Percentiles rank a stretch among this genome's conserved stretches.
Conservation (phyloP, 2,113 vertebrate genomes). For the Miniopterus natalensis region DNA sequence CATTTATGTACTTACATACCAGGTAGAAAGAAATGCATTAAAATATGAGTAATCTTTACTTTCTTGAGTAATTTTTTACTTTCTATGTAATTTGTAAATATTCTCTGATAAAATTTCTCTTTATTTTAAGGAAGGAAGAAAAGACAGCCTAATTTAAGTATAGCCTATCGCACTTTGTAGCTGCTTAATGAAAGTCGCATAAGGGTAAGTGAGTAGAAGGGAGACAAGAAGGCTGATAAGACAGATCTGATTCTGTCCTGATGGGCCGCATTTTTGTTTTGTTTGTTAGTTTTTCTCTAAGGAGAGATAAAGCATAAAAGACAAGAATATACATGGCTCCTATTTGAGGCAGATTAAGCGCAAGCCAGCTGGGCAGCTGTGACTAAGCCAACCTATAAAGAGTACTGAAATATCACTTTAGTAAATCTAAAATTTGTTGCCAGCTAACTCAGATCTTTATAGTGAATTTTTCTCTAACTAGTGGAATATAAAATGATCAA, state of each 20-base stretch:
- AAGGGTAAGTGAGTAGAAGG: background rate
- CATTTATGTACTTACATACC: background rate
- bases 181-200: background rate
- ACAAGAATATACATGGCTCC: background rate
- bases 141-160: background rate
- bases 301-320: slow-evolving; percentile 12
- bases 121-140: background rate
- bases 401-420: background rate
- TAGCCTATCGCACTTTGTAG: background rate
- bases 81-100: background rate
- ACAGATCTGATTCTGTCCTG: background rate
- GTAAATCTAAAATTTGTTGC: slow-evolving; percentile 10
- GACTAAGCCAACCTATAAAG: slow-evolving; percentile 16
- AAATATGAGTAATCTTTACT: background rate
- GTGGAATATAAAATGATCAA: background rate
- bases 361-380: background rate
- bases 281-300: background rate
- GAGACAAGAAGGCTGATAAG: background rate
- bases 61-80: slow-evolving; percentile 31
- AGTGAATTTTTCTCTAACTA: background rate
- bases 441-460: background rate
- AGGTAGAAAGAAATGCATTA: background rate
- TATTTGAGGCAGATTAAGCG: background rate
- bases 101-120: background rate
- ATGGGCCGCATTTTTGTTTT: background rate